Conservation (phyloP, 1,140 invertebrate genomes). For the Drosophila dunni region DNA sequence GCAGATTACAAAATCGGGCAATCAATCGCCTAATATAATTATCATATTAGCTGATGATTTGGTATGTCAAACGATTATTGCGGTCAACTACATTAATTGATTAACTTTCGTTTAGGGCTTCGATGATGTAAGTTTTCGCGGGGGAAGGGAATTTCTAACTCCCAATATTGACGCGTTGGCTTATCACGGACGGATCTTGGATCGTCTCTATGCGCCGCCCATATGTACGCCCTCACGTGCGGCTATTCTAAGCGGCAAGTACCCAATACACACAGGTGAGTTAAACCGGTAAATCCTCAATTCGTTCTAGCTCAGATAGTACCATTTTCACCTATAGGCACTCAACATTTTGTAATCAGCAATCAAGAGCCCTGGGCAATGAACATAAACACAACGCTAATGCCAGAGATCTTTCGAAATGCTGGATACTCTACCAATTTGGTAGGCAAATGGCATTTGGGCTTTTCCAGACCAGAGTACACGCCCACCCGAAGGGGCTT, state of each 20-base stretch:
- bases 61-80: conserved; percentile 75
- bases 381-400: conserved; percentile 88
- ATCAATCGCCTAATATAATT: conserved; percentile 86
- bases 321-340: conserved; percentile 85
- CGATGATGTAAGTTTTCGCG: conserved; percentile 96
- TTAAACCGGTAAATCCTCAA: too few relatives aligned
- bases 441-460: conserved; percentile 97
- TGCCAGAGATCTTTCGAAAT: conserved; percentile 91
- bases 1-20: conserved; percentile 29
- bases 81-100: conserved; percentile 1
- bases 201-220: conserved; percentile 90
- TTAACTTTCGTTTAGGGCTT: conserved; percentile 88
- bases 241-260: conserved; percentile 92
- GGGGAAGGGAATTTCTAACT: conserved; percentile 92
- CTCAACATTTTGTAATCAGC: conserved; percentile 91
- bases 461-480: conserved; percentile 89
- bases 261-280: conserved; percentile 91
- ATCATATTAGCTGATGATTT: conserved; percentile 88
- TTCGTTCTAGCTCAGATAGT: too few relatives aligned
- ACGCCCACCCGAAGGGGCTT: conserved; percentile 93
- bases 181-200: conserved; percentile 91
- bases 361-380: conserved; percentile 91
- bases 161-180: conserved; percentile 94
- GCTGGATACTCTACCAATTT: conserved; percentile 92
- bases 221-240: conserved; percentile 92